phyloP scores from a whole-genome alignment of 2,113 vertebrate genomes.

The Ammodytes dubius region DNA sequence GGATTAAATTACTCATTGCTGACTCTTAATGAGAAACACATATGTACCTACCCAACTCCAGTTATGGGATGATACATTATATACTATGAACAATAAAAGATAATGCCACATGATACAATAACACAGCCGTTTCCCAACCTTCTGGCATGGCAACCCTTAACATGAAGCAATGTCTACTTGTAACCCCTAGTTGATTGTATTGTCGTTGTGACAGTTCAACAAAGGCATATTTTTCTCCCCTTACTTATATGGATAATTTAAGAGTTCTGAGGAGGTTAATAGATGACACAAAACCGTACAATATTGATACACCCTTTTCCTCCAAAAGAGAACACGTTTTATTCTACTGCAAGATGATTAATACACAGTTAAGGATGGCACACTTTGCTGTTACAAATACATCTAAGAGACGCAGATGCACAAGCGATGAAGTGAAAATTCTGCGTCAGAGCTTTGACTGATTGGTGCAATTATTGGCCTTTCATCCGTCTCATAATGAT shows the following conservation, averaged over 20 bases:
- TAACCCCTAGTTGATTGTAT: too few relatives aligned
- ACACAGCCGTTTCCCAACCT: neutral
- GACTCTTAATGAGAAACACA: neutral
- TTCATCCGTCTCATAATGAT: neutral
- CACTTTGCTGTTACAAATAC: neutral
- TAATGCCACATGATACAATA: neutral
- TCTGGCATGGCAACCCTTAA: neutral
- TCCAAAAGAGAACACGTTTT: neutral
- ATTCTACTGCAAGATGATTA: neutral
- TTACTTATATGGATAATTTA: neutral
- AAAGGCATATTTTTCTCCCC: neutral
- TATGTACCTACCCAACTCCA: neutral
- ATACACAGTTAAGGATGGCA: neutral
- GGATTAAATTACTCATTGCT: neutral
- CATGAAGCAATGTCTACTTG: neutral
- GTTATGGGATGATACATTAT: neutral
- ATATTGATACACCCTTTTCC: neutral
- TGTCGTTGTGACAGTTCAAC: neutral
- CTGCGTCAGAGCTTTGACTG: neutral
- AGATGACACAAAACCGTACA: slow-evolving; percentile 4
- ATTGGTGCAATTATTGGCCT: neutral
- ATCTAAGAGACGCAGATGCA: neutral
- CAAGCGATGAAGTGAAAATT: neutral
- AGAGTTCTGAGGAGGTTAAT: neutral
- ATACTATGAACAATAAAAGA: neutral